Evolutionary conservation across 2,113 vertebrate species (phyloP), one percentile per base, ranked within the genome.

Genomic region (Gymnocephalus cernua): DNA sequence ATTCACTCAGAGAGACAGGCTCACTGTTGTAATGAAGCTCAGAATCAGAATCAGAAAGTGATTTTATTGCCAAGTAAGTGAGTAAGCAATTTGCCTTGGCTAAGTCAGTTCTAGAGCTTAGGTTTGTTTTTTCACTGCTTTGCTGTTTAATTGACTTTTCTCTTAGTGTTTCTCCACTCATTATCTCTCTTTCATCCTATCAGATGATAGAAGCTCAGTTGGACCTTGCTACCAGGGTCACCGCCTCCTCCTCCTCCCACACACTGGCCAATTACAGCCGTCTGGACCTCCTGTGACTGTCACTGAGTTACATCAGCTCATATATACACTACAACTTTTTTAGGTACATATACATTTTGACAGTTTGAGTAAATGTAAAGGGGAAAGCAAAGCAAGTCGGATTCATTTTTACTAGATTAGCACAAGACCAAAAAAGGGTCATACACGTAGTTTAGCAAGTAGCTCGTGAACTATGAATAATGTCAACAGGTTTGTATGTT

Each of bases 251-350:
- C 71, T 51, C 64, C 32, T 25, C 47, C 77, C 47, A 45, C 53
- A 72, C 64, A 29, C 68, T 1, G n/a, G 29, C 69, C 59, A 80
- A 70, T 81, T 68, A 84, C 41, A 74, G 69, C 63, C 12, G 74
- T 32, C 35, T 58, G 23, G n/a, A 21, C 3, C 32, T 21, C 56
- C 45, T 50, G 51, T 38, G 61, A 18, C 51, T 16, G 14, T n/a
- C 16, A 0, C 32, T 45, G 8, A 38, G 35, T 8, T 13, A 16
- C 27, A 19, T 53, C 66, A 62, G n/a, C 12, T 38, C 16, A 69
- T 48, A 68, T 10, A 25, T 19, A 41, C 38, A 23, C 19, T 11
- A 35, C 1, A 50, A 3, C 15, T 29, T 21, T 25, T 35, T 32
- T 15, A 47, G 38, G 45, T 8, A 9, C 6, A 18, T 25, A n/a